These are phyloP conservation scores for Araneus ventricosus DNA, from an alignment of 1,140 invertebrate genomes.

Conservation along the genomic window DNA sequence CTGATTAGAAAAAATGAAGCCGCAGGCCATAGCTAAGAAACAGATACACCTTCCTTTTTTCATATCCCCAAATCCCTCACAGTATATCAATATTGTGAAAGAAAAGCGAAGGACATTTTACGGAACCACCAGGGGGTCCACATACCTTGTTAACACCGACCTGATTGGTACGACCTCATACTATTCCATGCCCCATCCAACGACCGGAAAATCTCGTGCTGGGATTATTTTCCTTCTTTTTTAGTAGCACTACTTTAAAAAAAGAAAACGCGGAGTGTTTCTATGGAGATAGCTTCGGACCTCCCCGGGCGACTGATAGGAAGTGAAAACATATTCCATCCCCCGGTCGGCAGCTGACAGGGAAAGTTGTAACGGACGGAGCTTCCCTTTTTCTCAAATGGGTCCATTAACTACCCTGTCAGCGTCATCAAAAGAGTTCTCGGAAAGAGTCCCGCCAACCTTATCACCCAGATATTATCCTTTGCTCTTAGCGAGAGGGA, in stretches of 20 bases:
- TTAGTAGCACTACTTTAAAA: not conserved
- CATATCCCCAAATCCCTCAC: not conserved
- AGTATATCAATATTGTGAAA: not conserved
- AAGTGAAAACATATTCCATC: conserved; percentile 34
- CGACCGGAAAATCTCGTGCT: conserved; percentile 25
- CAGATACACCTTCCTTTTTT: not conserved
- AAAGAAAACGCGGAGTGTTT: not conserved
- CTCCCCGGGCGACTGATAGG: conserved; percentile 27
- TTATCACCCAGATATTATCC: conserved; percentile 37
- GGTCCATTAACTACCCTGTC: conserved; percentile 36
- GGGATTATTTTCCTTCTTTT: conserved; percentile 1
- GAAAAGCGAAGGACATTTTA: not conserved
- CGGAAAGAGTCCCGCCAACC: conserved; percentile 31
- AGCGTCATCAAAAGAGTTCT: conserved; percentile 32
- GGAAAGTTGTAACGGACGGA: conserved; percentile 29
- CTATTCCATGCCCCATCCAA: not conserved
- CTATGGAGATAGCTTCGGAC: conserved; percentile 23
- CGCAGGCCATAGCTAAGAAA: no score
- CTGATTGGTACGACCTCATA: not conserved
- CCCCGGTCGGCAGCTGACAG: conserved; percentile 34
- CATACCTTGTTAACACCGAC: conserved; percentile 2
- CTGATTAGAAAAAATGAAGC: no score
- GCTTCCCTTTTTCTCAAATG: conserved; percentile 39
- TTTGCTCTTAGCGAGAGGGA: conserved; percentile 1
- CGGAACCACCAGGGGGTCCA: not conserved